Evolutionary conservation across 23 tunicate genomes (phyloP).

Genomic region (Diplosoma virens): DNA sequence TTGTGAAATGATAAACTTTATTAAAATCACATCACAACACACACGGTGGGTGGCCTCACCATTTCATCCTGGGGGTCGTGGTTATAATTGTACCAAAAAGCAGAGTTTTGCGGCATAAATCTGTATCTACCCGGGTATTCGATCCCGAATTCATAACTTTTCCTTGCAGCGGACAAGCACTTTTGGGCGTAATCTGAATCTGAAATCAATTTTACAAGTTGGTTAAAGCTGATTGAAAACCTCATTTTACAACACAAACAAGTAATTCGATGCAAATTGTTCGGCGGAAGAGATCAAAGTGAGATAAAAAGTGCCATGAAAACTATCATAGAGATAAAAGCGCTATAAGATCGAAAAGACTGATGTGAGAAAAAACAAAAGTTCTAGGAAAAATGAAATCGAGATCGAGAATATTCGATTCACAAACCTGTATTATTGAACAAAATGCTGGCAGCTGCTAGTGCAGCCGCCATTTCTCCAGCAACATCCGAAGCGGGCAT

Average conservation of each 20-base stretch:
- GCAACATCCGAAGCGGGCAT: conserved; percentile 73
- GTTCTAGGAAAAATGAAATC: neutral
- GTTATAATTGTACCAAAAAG: neutral
- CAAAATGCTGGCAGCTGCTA: conserved; percentile 66
- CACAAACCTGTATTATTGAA: conserved; percentile 75
- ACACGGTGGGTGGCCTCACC: no score
- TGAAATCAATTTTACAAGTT: no score
- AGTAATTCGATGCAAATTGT: no score
- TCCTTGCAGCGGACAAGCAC: conserved; percentile 21
- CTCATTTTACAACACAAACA: no score
- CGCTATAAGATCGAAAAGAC: no score
- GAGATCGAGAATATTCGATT: neutral
- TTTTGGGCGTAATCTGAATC: conserved; percentile 6
- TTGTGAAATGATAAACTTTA: no score
- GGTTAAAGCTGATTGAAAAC: no score
- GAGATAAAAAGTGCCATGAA: no score
- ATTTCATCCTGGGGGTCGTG: neutral
- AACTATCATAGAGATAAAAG: no score
- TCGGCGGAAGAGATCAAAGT: no score
- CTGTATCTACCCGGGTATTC: neutral
- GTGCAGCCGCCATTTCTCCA: conserved; percentile 79
- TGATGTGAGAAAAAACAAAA: no score
- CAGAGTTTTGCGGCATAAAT: neutral
- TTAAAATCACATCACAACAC: no score
- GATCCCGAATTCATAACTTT: conserved; percentile 29